Conservation (phyloP, 1,140 invertebrate genomes). For the Achatina immaculata region DNA sequence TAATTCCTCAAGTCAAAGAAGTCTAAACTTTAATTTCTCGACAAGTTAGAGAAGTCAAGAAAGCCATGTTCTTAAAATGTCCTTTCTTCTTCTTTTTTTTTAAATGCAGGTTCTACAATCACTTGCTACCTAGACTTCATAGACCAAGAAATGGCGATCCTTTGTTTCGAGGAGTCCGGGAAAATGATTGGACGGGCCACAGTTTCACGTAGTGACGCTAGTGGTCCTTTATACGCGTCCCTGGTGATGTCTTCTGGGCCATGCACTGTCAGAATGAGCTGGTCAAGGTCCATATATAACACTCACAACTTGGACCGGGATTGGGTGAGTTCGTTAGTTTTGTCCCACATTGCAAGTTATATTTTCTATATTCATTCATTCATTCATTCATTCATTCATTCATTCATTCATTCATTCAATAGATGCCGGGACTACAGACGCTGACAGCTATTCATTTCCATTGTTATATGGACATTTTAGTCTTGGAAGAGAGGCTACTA, state of each 20-base stretch:
- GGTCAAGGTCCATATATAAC: conserved; percentile 42
- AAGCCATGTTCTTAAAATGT: too few relatives aligned
- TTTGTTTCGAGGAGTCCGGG: conserved; percentile 37
- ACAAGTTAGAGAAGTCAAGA: too few relatives aligned
- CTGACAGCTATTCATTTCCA: background rate
- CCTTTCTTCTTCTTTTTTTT: too few relatives aligned
- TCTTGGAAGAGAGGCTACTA: too few relatives aligned
- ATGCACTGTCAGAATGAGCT: conserved; percentile 36
- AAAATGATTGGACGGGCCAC: conserved; percentile 42
- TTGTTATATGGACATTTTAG: too few relatives aligned
- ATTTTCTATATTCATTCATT: too few relatives aligned
- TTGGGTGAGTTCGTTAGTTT: conserved; percentile 14
- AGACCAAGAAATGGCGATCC: conserved; percentile 34
- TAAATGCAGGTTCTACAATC: conserved; percentile 40
- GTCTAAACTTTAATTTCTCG: too few relatives aligned
- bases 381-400: too few relatives aligned
- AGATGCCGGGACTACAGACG: background rate
- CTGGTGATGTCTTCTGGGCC: conserved; percentile 41
- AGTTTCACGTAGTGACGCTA: conserved; percentile 23
- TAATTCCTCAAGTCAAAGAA: too few relatives aligned
- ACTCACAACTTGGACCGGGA: conserved; percentile 28
- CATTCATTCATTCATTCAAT: too few relatives aligned
- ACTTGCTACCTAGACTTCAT: conserved; percentile 43
- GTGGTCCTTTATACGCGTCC: conserved; percentile 34
- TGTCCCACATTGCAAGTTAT: too few relatives aligned